Evolutionary conservation across 2,797 vertebrate species (phyloP).

Genomic region (Acipenser ruthenus): DNA sequence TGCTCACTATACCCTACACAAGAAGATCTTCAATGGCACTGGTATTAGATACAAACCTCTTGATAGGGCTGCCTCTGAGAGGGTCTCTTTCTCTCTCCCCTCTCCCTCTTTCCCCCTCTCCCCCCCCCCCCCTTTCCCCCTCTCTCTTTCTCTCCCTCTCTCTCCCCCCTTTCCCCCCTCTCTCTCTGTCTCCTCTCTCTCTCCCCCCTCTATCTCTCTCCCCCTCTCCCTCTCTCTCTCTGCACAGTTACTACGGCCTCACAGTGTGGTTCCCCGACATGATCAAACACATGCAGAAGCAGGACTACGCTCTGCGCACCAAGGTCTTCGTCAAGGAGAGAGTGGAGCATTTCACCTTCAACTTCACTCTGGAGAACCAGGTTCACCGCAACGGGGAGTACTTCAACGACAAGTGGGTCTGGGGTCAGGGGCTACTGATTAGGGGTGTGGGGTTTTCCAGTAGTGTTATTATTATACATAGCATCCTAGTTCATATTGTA

Average conservation of each 20-base stretch:
- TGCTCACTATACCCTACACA: no score
- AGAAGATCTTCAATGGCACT: no score
- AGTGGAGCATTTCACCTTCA: constrained; percentile 88
- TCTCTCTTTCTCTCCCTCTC: neutral
- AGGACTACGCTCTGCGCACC: constrained; percentile 82
- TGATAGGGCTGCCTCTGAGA: no score
- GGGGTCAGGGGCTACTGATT: neutral
- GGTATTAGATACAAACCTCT: no score
- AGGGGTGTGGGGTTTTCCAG: neutral
- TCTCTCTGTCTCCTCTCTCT: neutral
- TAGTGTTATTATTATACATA: no score
- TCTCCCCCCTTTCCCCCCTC: neutral
- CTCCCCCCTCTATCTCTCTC: neutral
- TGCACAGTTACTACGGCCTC: constrained; percentile 83
- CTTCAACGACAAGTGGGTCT: constrained; percentile 89
- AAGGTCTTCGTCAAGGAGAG: constrained; percentile 83
- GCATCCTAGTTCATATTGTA: no score
- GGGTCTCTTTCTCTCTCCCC: neutral
- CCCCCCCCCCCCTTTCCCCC: neutral
- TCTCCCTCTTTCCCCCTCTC: neutral
- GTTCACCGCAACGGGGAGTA: constrained; percentile 86
- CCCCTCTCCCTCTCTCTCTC: neutral
- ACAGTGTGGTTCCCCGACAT: constrained; percentile 97
- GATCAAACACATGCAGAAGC: constrained; percentile 91
- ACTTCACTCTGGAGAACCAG: constrained; percentile 97